Evolutionary conservation across 2,797 vertebrate genomes (phyloP).

Genomic region (Anolis apletophallus): DNA sequence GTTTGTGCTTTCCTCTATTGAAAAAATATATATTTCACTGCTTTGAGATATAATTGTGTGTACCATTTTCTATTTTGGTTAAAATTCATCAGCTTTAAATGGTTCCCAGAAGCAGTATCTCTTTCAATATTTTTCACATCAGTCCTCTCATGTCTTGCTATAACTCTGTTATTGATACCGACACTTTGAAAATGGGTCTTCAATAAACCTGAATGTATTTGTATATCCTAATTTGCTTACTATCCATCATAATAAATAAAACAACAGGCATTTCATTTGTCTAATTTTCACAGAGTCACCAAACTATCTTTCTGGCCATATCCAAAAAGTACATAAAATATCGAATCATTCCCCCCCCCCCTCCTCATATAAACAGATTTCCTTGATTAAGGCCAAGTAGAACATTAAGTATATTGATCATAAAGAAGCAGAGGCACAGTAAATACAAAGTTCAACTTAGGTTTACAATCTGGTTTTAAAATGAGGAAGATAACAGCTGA

Average conservation of each 20-base stretch:
- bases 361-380: constrained; percentile 4
- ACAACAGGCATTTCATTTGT: constrained; percentile 1
- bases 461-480: background rate
- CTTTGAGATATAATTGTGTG: constrained; percentile 12
- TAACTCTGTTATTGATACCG: background rate
- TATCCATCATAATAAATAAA: background rate
- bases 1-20: constrained; percentile 10
- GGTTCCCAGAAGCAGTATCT: background rate
- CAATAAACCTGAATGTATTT: background rate
- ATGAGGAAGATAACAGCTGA: background rate
- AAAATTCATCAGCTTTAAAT: background rate
- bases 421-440: background rate
- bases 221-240: background rate
- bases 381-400: background rate
- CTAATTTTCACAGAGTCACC: background rate
- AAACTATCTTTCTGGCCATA: constrained; percentile 16
- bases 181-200: background rate
- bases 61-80: background rate
- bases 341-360: background rate
- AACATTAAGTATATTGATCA: constrained; percentile 6
- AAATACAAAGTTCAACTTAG: background rate
- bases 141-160: background rate
- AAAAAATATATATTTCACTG: constrained; percentile 4
- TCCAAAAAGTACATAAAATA: background rate
- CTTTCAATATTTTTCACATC: constrained; percentile 22